Conservation (phyloP, 2,888 invertebrate genomes). For the Stegophylla sp. region DNA sequence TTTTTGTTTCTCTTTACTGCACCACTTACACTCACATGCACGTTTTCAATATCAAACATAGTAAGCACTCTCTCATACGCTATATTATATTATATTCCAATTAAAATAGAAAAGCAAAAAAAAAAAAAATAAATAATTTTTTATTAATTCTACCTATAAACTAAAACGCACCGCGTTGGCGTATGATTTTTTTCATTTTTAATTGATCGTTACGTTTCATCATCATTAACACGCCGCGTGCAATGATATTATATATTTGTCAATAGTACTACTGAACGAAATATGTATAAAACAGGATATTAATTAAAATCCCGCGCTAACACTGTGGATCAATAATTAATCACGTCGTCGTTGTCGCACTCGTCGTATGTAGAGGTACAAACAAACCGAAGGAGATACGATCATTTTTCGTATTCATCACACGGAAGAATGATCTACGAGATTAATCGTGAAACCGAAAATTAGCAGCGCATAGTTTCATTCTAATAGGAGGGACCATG, state of each 20-base stretch:
- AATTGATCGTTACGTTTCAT: background rate
- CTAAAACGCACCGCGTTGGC: background rate
- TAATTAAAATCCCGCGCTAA: background rate
- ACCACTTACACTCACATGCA: too few species aligned
- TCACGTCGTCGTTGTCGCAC: too few species aligned
- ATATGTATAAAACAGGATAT: background rate
- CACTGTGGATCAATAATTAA: too few species aligned
- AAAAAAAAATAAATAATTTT: too few species aligned
- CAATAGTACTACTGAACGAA: background rate
- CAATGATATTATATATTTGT: background rate
- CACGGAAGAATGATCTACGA: too few species aligned
- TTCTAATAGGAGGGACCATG: too few species aligned
- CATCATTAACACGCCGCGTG: background rate
- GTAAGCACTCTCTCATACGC: background rate
- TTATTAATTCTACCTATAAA: background rate
- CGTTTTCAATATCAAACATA: slow-evolving; percentile 25
- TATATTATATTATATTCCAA: too few species aligned
- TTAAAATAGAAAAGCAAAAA: slow-evolving; percentile 13
- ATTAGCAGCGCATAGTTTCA: too few species aligned
- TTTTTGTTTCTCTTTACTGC: slow-evolving; percentile 5
- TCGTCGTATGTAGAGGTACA: too few species aligned
- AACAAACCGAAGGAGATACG: too few species aligned
- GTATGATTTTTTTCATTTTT: background rate
- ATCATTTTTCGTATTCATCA: too few species aligned
- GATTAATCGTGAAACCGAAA: too few species aligned